A percentile compares a stretch with the other conserved stretches of the same genome.
phyloP scores from a whole-genome alignment of 2,797 vertebrate species.

The Sandelia bainsii region DNA sequence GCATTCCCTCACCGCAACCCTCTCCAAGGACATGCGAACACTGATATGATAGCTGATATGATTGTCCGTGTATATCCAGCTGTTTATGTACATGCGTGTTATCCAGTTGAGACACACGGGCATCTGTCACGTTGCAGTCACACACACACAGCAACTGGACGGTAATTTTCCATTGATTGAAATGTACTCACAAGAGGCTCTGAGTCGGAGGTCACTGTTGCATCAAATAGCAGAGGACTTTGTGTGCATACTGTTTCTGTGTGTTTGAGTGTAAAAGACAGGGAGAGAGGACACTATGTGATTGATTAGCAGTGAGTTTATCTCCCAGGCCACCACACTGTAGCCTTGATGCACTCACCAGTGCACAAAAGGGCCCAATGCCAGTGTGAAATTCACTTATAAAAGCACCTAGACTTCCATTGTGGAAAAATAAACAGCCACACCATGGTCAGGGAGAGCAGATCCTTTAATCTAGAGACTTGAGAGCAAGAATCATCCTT shows the following conservation, averaged over 20 bases:
- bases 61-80: constrained; percentile 29
- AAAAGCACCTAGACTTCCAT: constrained; percentile 67
- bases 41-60: constrained; percentile 19
- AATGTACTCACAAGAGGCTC: constrained; percentile 42
- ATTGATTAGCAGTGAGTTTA: constrained; percentile 80
- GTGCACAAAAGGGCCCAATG: constrained; percentile 64
- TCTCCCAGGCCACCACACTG: constrained; percentile 69
- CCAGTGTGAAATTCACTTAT: constrained; percentile 67
- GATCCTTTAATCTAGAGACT: constrained; percentile 76
- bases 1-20: constrained; percentile 9
- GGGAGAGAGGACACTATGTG: constrained; percentile 34
- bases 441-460: constrained; percentile 55
- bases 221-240: constrained; percentile 15
- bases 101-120: constrained; percentile 36
- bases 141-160: constrained; percentile 20
- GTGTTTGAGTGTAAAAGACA: background rate
- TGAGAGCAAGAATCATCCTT: constrained; percentile 58
- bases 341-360: constrained; percentile 61
- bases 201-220: constrained; percentile 30
- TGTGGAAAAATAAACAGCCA: constrained; percentile 71
- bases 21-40: constrained; percentile 16
- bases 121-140: constrained; percentile 31
- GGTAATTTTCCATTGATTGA: constrained; percentile 58
- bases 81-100: constrained; percentile 13
- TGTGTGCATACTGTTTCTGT: constrained; percentile 10